phyloP scores from a whole-genome alignment of 2,113 vertebrate genomes.

The Bufo gargarizans region DNA sequence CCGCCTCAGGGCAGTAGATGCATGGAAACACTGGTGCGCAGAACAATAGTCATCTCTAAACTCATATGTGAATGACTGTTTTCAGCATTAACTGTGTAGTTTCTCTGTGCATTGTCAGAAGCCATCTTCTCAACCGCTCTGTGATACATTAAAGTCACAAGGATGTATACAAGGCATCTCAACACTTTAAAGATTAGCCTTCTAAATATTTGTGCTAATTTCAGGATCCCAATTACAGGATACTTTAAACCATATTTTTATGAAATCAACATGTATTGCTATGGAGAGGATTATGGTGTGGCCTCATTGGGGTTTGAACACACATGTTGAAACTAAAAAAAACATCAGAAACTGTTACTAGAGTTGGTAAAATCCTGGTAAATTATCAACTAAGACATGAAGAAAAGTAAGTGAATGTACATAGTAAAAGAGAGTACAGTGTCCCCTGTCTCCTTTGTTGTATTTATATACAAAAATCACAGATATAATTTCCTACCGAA shows the following conservation, averaged over 20 bases:
- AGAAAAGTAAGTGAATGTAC: background rate
- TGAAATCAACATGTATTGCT: conserved; percentile 6
- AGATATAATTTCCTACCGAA: too few relatives aligned
- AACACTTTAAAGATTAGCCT: conserved; percentile 4
- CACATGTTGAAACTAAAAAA: background rate
- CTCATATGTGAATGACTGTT: conserved; percentile 61
- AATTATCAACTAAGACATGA: background rate
- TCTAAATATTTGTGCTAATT: conserved; percentile 28
- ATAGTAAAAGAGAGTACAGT: background rate
- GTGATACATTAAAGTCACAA: conserved; percentile 1
- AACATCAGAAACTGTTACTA: background rate
- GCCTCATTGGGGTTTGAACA: background rate
- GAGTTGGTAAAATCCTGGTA: background rate
- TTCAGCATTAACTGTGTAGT: conserved; percentile 65
- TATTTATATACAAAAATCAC: too few relatives aligned
- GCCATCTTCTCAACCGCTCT: background rate
- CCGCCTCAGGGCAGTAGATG: conserved; percentile 58
- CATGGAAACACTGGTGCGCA: conserved; percentile 58
- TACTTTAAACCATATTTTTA: conserved; percentile 14
- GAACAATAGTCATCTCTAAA: conserved; percentile 37
- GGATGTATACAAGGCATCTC: background rate
- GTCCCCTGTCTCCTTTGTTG: too few relatives aligned
- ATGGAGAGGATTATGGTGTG: background rate
- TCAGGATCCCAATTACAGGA: conserved; percentile 7
- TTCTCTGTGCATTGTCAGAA: conserved; percentile 20